Percentiles rank a stretch among this genome's conserved stretches.
phyloP scores from a whole-genome alignment of 2,113 vertebrate species.

The Acinonyx jubatus region DNA sequence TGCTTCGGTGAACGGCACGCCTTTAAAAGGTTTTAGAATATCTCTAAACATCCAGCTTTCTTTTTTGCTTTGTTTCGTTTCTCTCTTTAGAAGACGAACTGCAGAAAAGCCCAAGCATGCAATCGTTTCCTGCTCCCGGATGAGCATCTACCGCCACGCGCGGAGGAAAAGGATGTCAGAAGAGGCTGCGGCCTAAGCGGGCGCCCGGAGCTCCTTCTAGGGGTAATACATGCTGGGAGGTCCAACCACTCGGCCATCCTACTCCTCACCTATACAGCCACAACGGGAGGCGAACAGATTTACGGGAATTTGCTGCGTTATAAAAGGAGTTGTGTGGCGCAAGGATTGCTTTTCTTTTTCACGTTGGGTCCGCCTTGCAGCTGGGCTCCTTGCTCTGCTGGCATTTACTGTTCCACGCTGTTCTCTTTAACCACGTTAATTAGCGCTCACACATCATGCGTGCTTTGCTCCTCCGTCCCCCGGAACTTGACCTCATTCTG shows the following conservation, averaged over 20 bases:
- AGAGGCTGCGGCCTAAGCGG: not conserved
- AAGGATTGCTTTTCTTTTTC: not conserved
- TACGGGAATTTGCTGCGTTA: not conserved
- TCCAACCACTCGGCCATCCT: too few species aligned
- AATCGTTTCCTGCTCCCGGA: not conserved
- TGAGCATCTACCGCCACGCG: not conserved
- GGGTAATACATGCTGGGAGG: fast-evolving
- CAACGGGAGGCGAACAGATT: not conserved
- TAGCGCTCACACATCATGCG: not conserved
- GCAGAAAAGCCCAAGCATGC: not conserved
- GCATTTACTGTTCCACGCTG: fast-evolving
- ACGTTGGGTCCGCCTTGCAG: not conserved
- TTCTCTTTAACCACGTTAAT: not conserved
- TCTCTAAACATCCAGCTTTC: not conserved
- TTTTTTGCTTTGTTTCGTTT: not conserved
- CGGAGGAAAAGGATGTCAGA: not conserved
- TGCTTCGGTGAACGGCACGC: not conserved
- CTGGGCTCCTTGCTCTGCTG: not conserved
- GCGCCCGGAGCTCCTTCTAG: fast-evolving
- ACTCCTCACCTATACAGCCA: not conserved
- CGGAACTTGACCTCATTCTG: not conserved
- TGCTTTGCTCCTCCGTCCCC: not conserved
- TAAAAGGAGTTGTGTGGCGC: not conserved
- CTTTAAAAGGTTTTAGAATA: not conserved
- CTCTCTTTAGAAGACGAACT: not conserved